Percentiles rank a stretch among this genome's conserved stretches.
Evolutionary conservation across 2,113 vertebrate genomes (phyloP).

Genomic region (Excalfactoria chinensis): DNA sequence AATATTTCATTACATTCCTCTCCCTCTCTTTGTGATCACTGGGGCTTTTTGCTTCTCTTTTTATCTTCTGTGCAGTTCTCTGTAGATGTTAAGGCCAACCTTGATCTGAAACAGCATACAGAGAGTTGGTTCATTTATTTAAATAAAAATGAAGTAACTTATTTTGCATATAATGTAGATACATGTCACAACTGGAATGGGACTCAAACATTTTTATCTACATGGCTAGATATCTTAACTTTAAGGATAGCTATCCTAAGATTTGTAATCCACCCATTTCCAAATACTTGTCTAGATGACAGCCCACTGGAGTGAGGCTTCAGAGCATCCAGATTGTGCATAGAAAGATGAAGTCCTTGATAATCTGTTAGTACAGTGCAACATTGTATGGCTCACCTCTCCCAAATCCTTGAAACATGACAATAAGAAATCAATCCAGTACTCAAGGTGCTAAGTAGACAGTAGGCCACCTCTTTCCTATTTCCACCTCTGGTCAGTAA

Average conservation of each 20-base stretch:
- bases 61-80: neutral
- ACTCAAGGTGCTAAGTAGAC: neutral
- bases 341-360: neutral
- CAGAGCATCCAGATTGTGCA: neutral
- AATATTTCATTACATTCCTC: neutral
- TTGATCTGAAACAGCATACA: neutral
- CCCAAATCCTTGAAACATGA: neutral
- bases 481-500: neutral
- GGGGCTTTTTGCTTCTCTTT: neutral
- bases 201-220: neutral
- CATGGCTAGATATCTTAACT: neutral
- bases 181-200: neutral
- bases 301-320: neutral
- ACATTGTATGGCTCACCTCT: neutral
- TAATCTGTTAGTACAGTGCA: neutral
- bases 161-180: neutral
- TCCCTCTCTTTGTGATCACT: neutral
- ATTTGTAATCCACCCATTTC: neutral
- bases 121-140: neutral
- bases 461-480: neutral
- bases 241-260: neutral
- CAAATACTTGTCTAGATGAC: neutral
- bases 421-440: neutral
- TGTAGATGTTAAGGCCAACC: neutral
- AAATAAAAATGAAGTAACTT: neutral